Percentiles rank a stretch among this genome's conserved stretches.
Conservation (phyloP, 2,797 vertebrate genomes). For the Ibycter americanus region DNA sequence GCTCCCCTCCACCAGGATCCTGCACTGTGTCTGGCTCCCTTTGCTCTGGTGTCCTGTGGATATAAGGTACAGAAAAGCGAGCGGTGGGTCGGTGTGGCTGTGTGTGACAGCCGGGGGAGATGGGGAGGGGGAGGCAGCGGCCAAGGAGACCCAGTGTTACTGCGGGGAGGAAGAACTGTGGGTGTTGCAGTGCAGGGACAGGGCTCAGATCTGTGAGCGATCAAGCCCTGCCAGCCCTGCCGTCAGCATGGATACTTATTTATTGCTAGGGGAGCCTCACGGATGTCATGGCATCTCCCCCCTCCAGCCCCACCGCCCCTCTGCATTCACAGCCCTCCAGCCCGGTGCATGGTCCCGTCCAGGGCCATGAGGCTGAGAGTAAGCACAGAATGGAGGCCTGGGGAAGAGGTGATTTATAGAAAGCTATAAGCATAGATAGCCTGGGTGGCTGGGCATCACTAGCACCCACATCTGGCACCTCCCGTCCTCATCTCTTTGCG, state of each 20-base stretch:
- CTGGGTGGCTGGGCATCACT: not conserved
- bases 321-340: accelerated
- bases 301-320: too few species aligned
- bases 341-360: accelerated
- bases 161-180: not conserved
- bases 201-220: not conserved
- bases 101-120: not conserved
- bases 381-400: not conserved
- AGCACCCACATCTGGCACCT: not conserved
- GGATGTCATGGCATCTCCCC: not conserved
- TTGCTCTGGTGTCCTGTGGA: not conserved
- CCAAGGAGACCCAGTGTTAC: not conserved
- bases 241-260: not conserved
- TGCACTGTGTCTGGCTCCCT: accelerated
- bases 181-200: not conserved
- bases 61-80: not conserved
- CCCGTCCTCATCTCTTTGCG: not conserved
- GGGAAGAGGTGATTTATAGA: not conserved
- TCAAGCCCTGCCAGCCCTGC: not conserved
- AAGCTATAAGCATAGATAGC: not conserved
- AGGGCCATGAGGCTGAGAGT: not conserved
- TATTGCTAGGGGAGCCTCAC: not conserved
- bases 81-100: not conserved
- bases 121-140: accelerated
- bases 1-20: not conserved